These are phyloP conservation scores for Drosophila serrata DNA, from an alignment of 1,140 invertebrate species.

Conservation along the genomic window DNA sequence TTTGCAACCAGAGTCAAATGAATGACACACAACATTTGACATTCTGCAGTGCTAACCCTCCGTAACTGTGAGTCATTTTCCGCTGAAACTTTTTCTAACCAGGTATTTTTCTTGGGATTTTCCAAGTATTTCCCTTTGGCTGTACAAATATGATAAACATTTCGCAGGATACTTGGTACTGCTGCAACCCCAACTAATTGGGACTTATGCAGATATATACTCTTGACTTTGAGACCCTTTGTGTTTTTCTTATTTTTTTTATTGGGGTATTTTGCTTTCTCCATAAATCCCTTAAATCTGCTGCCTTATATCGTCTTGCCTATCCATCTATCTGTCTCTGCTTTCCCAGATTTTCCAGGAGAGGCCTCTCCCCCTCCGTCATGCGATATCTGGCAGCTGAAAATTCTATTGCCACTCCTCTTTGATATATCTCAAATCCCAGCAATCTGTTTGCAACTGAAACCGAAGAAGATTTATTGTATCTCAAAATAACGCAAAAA, in stretches of 20 bases:
- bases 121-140: background rate
- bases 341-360: conserved; percentile 22
- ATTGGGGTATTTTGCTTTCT: background rate
- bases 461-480: conserved; percentile 81
- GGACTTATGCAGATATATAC: conserved; percentile 21
- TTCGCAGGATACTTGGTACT: conserved; percentile 6
- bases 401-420: conserved; percentile 37
- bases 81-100: background rate
- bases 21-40: conserved; percentile 59
- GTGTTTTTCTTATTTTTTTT: background rate
- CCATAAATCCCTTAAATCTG: conserved; percentile 39
- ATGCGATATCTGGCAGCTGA: conserved; percentile 33
- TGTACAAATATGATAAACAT: conserved; percentile 36
- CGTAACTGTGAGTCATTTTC: conserved; percentile 44
- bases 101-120: conserved; percentile 47
- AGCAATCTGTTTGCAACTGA: conserved; percentile 80
- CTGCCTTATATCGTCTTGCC: conserved; percentile 21
- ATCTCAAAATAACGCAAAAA: conserved; percentile 25
- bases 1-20: conserved; percentile 17
- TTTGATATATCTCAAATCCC: conserved; percentile 67
- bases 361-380: background rate
- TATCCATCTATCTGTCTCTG: conserved; percentile 40
- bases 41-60: conserved; percentile 36
- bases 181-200: conserved; percentile 29
- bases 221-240: conserved; percentile 39